phyloP scores from a whole-genome alignment of 2,888 invertebrate species.

The Andricus curvator region DNA sequence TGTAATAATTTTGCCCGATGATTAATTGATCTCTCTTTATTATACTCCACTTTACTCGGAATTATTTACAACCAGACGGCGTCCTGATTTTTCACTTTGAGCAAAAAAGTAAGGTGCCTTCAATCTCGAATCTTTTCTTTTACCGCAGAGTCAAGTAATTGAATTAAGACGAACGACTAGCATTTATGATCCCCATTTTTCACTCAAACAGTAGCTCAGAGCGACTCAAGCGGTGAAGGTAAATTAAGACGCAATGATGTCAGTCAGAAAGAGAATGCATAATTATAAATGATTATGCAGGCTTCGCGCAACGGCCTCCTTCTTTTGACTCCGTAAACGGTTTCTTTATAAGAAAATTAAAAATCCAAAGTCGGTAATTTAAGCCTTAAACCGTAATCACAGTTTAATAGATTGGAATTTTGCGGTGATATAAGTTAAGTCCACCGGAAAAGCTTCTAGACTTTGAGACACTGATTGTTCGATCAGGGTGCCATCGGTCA shows the following conservation, averaged over 20 bases:
- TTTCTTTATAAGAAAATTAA: neutral
- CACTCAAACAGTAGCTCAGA: constrained; percentile 15
- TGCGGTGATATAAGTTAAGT: constrained; percentile 7
- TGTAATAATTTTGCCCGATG: neutral
- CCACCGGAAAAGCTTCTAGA: constrained; percentile 13
- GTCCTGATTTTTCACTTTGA: neutral
- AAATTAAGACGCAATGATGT: constrained; percentile 33
- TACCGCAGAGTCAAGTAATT: neutral
- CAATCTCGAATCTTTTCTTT: constrained; percentile 3
- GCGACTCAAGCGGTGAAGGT: neutral
- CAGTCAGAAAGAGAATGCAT: neutral
- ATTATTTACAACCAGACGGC: constrained; percentile 1
- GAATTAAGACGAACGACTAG: constrained; percentile 11
- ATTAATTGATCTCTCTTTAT: constrained; percentile 3
- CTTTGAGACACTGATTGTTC: constrained; percentile 33
- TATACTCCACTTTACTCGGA: neutral
- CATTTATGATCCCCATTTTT: constrained; percentile 24
- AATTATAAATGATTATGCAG: constrained; percentile 23
- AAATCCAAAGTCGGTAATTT: neutral
- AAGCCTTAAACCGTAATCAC: constrained; percentile 5
- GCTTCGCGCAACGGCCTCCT: neutral
- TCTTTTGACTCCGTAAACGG: neutral
- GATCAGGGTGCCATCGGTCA: constrained; percentile 35
- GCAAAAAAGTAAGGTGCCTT: constrained; percentile 5
- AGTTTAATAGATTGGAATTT: constrained; percentile 21